These are phyloP conservation scores for Arge pagana DNA, from an alignment of 2,888 invertebrate genomes.

Conservation along the genomic window DNA sequence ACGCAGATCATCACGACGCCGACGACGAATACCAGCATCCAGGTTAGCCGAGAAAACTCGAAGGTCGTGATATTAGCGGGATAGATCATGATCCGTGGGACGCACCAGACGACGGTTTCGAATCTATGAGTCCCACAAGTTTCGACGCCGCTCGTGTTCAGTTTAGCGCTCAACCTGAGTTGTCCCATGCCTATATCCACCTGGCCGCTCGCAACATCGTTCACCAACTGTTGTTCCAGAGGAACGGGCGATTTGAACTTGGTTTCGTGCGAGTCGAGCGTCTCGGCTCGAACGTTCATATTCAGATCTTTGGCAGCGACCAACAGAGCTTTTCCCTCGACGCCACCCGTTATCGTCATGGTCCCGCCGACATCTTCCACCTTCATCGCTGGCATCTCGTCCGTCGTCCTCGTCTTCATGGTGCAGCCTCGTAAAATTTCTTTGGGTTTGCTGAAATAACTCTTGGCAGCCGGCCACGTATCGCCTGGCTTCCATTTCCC, in stretches of 20 bases:
- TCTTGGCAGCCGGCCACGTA: not conserved
- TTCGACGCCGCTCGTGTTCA: not conserved
- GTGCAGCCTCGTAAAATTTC: not conserved
- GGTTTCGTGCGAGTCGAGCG: not conserved
- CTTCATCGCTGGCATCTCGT: not conserved
- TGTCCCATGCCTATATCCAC: constrained; percentile 6
- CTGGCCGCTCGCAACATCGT: not conserved
- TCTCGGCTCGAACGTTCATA: not conserved
- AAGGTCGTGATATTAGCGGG: not conserved
- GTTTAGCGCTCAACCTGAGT: not conserved
- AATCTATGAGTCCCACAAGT: not conserved
- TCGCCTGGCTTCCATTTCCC: not conserved
- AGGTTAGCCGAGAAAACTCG: not conserved
- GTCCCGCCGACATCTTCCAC: not conserved
- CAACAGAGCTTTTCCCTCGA: not conserved
- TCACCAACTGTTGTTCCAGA: not conserved
- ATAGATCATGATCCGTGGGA: not conserved
- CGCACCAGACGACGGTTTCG: constrained; percentile 6
- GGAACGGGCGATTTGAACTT: not conserved
- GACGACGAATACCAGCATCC: not conserved
- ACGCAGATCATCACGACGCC: not conserved
- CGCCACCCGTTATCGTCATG: not conserved
- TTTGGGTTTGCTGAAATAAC: not conserved
- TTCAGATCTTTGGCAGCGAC: not conserved
- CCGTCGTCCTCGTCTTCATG: not conserved